Evolutionary conservation across 2,113 vertebrate genomes (phyloP).

Genomic region (Octodon degus): DNA sequence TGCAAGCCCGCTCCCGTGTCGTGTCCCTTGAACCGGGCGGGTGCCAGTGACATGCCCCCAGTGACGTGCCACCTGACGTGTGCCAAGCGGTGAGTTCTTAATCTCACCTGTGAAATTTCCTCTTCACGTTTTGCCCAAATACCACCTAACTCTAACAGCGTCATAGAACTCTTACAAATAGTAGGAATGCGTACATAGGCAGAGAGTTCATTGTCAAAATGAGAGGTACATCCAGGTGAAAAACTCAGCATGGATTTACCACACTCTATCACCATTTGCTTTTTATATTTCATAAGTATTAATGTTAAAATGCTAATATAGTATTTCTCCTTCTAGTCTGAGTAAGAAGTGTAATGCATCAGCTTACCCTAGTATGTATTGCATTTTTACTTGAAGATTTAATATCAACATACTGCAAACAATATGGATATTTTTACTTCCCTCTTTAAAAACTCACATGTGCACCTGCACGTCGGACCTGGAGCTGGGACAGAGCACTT

Average conservation of each 20-base stretch:
- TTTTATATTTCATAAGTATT: neutral
- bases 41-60: neutral
- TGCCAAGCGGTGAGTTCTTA: neutral
- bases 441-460: neutral
- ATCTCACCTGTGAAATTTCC: conserved; percentile 15
- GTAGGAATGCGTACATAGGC: neutral
- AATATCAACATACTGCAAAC: neutral
- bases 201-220: conserved; percentile 25
- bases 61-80: too few species aligned
- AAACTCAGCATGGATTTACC: neutral
- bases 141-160: neutral
- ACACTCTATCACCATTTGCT: neutral
- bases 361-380: neutral
- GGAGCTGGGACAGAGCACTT: too few species aligned
- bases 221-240: neutral
- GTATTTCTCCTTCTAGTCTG: neutral
- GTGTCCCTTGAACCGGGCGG: neutral
- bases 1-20: fast-evolving
- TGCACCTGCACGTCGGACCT: neutral
- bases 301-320: conserved; percentile 17
- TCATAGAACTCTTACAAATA: neutral
- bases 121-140: neutral
- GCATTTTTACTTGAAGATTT: neutral
- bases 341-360: neutral
- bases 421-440: neutral